Percentiles rank a stretch among this genome's conserved stretches.
Conservation (phyloP, 2,888 invertebrate species). For the Pelosia muscerda region DNA sequence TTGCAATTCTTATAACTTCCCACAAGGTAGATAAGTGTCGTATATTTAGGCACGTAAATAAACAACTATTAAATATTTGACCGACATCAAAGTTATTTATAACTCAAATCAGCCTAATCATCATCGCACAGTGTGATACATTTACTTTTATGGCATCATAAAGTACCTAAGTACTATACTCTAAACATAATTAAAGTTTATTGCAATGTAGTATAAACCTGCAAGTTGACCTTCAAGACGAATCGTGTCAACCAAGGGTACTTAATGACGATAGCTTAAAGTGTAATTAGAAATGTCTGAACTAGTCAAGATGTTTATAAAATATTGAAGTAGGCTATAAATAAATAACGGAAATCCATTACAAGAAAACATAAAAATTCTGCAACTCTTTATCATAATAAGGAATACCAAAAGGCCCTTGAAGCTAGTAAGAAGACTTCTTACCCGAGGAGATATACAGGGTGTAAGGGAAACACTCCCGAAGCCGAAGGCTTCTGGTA, state of each 20-base stretch:
- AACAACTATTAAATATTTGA: not conserved
- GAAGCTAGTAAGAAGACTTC: too few relatives aligned
- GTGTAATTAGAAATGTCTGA: not conserved
- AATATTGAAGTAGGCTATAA: too few relatives aligned
- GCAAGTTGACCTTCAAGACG: slow-evolving; percentile 12
- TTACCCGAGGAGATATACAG: too few relatives aligned
- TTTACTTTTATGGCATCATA: slow-evolving; percentile 9
- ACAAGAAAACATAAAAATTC: too few relatives aligned
- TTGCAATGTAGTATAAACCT: slow-evolving; percentile 7
- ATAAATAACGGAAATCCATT: too few relatives aligned
- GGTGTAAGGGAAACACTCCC: too few relatives aligned
- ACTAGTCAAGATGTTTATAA: not conserved
- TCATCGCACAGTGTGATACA: not conserved
- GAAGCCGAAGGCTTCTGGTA: too few relatives aligned
- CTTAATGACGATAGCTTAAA: not conserved
- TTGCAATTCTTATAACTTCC: not conserved
- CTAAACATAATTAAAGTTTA: slow-evolving; percentile 14
- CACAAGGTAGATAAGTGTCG: not conserved
- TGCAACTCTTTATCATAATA: too few relatives aligned
- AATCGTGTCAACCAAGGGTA: slow-evolving; percentile 7
- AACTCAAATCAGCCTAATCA: not conserved
- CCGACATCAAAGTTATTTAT: not conserved
- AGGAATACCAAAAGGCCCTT: too few relatives aligned
- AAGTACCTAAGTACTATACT: slow-evolving; percentile 2
- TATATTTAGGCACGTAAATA: not conserved